These are phyloP conservation scores for Sinotaia quadrata DNA, from an alignment of 2,888 invertebrate genomes.

Conservation along the genomic window DNA sequence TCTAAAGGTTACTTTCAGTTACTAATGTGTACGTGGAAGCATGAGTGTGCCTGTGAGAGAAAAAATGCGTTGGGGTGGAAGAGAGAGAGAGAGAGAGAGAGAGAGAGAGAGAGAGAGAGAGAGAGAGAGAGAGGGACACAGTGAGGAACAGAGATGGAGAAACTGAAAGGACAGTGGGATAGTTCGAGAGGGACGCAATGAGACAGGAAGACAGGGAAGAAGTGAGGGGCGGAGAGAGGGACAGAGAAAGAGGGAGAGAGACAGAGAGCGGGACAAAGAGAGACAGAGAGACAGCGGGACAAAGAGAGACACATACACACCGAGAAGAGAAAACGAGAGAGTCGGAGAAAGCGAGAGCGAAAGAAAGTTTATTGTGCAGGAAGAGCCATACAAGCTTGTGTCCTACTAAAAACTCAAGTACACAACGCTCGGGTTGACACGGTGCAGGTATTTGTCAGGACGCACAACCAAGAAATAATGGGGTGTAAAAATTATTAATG, in stretches of 20 bases:
- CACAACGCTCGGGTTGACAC: too few relatives aligned
- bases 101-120: background rate
- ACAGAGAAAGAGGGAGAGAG: too few relatives aligned
- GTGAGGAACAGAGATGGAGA: background rate
- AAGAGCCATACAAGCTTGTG: too few relatives aligned
- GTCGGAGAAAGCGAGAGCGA: background rate
- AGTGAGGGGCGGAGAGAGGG: background rate
- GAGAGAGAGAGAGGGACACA: slow-evolving; percentile 10
- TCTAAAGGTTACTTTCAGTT: too few relatives aligned
- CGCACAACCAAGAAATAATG: too few relatives aligned
- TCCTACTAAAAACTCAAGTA: too few relatives aligned
- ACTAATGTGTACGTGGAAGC: background rate
- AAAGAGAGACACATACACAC: background rate
- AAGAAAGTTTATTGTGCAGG: too few relatives aligned
- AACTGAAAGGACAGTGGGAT: background rate
- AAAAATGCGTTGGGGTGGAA: background rate
- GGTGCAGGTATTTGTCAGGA: too few relatives aligned
- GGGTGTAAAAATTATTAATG: too few relatives aligned
- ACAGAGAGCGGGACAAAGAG: too few relatives aligned
- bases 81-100: slow-evolving; percentile 1
- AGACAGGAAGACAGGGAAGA: slow-evolving; percentile 12
- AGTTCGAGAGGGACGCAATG: slow-evolving; percentile 3
- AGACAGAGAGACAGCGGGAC: too few relatives aligned
- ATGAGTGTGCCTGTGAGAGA: background rate
- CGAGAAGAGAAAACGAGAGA: slow-evolving; percentile 5